Evolutionary conservation across 2,797 vertebrate species (phyloP), one percentile per base, ranked within the genome.

Genomic region (Acomys russatus): DNA sequence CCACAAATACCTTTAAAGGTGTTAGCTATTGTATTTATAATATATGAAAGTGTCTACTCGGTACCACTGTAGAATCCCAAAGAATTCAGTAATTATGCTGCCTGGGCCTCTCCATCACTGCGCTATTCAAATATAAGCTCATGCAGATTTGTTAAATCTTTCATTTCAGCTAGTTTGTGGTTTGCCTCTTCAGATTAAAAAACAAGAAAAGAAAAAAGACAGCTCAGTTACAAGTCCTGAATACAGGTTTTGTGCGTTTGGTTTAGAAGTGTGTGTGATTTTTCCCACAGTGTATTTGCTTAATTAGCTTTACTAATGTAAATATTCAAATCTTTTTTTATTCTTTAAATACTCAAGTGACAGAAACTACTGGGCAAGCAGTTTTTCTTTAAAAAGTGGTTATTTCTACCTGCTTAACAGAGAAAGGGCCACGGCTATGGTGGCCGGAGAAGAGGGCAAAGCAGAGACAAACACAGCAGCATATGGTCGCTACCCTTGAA

Each of bases 261-360:
- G 59, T 17, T 92, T 91, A 80, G 18, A 96, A 76, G 76, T 63
- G 35, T 68, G 7, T 20, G 63, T 64, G 9, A 56, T 80, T 91
- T 83, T 89, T 44, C 12, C 56, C 17, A 61, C 3, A 25, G 2
- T 49, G 9, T 70, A 83, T 64, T 63, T 64, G 8, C 79, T 79
- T 85, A 84, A 79, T 30, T 15, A 74, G 23, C 66, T 91, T 91
- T 73, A 28, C 44, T 59, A 91, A 92, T 61, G 56, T 35, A 92
- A 93, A 88, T 59, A 74, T 25, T 84, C 74, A 96, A 93, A 71
- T 63, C 70, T 20, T 56, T 87, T 87, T 95, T 94, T 74, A 86
- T 80, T 94, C 33, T 64, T 59, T 83, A 91, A 95, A 49, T 33
- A 95, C 10, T 49, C 66, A 54, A 54, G 30, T 74, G 54, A 83